These are phyloP conservation scores for Channallabes apus DNA, from an alignment of 2,797 vertebrate genomes.

Conservation along the genomic window DNA sequence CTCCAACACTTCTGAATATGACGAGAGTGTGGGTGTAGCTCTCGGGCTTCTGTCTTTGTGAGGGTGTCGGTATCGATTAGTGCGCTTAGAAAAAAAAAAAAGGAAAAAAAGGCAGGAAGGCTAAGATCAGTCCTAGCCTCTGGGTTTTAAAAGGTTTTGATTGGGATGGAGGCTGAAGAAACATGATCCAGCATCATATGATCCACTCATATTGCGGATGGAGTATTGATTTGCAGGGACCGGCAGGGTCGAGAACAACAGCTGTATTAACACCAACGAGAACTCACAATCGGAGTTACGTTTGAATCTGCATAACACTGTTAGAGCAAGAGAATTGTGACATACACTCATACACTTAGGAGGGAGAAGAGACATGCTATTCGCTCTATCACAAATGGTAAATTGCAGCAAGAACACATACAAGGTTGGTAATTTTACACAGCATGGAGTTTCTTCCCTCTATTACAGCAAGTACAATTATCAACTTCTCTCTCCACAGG, in stretches of 20 bases:
- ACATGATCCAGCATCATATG: slow-evolving; percentile 40
- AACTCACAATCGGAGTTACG: background rate
- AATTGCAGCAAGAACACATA: slow-evolving; percentile 21
- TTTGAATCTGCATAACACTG: background rate
- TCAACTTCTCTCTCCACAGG: slow-evolving; percentile 3
- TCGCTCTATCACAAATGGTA: slow-evolving; percentile 14
- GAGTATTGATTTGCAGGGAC: slow-evolving; percentile 44
- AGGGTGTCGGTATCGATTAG: slow-evolving; percentile 49
- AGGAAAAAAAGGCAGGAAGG: slow-evolving; percentile 25
- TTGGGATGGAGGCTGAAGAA: slow-evolving; percentile 44
- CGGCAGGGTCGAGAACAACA: slow-evolving; percentile 27
- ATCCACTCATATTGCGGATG: slow-evolving; percentile 30
- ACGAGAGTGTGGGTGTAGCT: slow-evolving; percentile 67
- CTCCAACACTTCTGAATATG: slow-evolving; percentile 51
- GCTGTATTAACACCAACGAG: slow-evolving; percentile 35
- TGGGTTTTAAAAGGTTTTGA: slow-evolving; percentile 44
- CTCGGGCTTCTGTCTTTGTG: slow-evolving; percentile 33
- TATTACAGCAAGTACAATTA: slow-evolving; percentile 7
- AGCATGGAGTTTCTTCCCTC: background rate
- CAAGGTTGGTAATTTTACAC: slow-evolving; percentile 12
- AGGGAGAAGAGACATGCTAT: background rate
- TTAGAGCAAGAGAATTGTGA: background rate
- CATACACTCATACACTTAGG: background rate
- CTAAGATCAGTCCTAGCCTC: slow-evolving; percentile 43
- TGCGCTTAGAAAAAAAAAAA: slow-evolving; percentile 27